Conservation (phyloP, 2,797 vertebrate genomes). For the Enteromius mattozi region DNA sequence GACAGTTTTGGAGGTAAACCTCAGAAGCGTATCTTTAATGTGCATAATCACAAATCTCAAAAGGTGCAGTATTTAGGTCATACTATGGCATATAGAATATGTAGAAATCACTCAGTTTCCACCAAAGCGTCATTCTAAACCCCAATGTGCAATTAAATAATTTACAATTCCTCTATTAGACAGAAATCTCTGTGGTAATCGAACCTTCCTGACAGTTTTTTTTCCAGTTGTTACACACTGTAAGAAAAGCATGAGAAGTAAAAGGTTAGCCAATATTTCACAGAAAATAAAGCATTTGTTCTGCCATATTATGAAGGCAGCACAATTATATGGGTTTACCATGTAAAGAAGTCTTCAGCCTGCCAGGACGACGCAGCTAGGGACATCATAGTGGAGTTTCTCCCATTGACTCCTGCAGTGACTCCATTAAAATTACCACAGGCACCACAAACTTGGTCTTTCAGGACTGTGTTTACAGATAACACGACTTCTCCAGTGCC, state of each 20-base stretch:
- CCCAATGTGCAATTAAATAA: conserved; percentile 29
- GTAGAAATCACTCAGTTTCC: not conserved
- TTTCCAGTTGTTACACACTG: not conserved
- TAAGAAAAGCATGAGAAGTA: not conserved
- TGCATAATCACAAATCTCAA: conserved; percentile 2
- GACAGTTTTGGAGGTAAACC: not conserved
- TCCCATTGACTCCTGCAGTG: conserved; percentile 59
- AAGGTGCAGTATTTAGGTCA: not conserved
- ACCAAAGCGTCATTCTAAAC: not conserved
- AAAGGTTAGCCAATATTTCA: no score
- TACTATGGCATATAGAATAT: not conserved
- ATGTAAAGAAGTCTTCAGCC: conserved; percentile 77
- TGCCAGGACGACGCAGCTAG: conserved; percentile 73
- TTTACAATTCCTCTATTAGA: not conserved
- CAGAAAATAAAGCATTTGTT: no score
- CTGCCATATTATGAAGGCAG: no score
- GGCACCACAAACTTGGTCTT: conserved; percentile 73
- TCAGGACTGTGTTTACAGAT: conserved; percentile 62
- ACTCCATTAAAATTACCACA: conserved; percentile 82
- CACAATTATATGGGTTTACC: conserved; percentile 68
- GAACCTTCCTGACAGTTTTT: not conserved
- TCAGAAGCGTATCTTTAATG: conserved; percentile 1
- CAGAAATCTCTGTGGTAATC: not conserved
- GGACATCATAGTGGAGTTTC: conserved; percentile 58
- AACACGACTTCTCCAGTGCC: conserved; percentile 69